These are phyloP conservation scores for Nothoprocta perdicaria DNA, from an alignment of 2,113 vertebrate genomes.

Conservation along the genomic window DNA sequence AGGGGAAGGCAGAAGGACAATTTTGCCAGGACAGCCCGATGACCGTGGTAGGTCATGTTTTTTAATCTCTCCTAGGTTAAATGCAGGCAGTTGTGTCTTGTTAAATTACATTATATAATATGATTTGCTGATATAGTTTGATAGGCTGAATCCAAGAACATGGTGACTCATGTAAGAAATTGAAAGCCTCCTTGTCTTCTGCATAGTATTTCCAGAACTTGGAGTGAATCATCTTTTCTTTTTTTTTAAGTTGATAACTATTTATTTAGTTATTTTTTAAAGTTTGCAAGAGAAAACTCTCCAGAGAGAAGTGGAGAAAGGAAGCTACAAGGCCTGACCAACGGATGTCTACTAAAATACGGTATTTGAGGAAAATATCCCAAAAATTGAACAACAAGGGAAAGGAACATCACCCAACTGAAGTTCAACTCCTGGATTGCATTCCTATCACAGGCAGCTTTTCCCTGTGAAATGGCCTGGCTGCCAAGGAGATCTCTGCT, in stretches of 20 bases:
- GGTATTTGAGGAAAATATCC: background rate
- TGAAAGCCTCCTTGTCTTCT: slow-evolving; percentile 44
- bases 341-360: background rate
- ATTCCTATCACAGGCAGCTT: background rate
- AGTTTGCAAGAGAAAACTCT: background rate
- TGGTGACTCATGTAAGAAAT: slow-evolving; percentile 66
- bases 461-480: background rate
- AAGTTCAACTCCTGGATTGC: background rate
- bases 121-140: slow-evolving; percentile 63
- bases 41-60: slow-evolving; percentile 19
- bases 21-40: slow-evolving; percentile 49
- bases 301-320: background rate
- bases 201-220: slow-evolving; percentile 21
- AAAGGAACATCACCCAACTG: background rate
- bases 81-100: slow-evolving; percentile 61
- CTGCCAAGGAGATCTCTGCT: slow-evolving; percentile 21
- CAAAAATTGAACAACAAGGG: background rate
- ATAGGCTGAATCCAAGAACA: slow-evolving; percentile 67
- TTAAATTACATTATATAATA: slow-evolving; percentile 63
- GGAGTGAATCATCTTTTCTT: slow-evolving; percentile 47
- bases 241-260: slow-evolving; percentile 27
- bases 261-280: slow-evolving; percentile 14
- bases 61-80: slow-evolving; percentile 69
- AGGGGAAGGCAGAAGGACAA: background rate
- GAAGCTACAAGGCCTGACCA: background rate